Evolutionary conservation across 2,113 vertebrate species (phyloP).

Genomic region (Tyto alba): DNA sequence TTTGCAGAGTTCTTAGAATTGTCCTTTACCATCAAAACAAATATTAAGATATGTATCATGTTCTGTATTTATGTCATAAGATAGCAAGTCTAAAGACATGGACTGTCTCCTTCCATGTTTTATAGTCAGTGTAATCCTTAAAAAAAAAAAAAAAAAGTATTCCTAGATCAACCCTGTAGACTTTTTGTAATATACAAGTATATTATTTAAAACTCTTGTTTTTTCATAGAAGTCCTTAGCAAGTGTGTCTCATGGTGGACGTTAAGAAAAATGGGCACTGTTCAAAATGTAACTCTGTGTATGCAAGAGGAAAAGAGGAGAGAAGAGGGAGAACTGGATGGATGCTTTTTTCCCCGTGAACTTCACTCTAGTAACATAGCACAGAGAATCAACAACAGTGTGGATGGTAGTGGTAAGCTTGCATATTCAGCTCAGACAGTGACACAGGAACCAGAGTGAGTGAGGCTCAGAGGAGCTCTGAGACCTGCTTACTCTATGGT

Average conservation of each 20-base stretch:
- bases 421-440: background rate
- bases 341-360: background rate
- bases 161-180: background rate
- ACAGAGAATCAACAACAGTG: background rate
- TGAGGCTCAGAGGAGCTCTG: conserved; percentile 28
- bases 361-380: background rate
- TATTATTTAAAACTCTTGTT: background rate
- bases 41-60: background rate
- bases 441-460: conserved; percentile 31
- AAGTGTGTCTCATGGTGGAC: background rate
- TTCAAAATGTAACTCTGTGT: background rate
- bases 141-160: background rate
- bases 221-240: background rate
- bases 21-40: background rate
- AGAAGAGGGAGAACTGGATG: background rate
- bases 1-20: background rate
- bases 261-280: background rate
- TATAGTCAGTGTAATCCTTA: background rate
- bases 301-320: background rate
- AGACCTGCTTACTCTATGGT: conserved; percentile 1
- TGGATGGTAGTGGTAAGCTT: background rate
- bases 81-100: background rate
- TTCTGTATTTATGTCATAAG: background rate
- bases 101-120: background rate
- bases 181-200: background rate